These are phyloP conservation scores for Chromobotia macracanthus DNA, from an alignment of 2,797 vertebrate genomes.

Conservation along the genomic window DNA sequence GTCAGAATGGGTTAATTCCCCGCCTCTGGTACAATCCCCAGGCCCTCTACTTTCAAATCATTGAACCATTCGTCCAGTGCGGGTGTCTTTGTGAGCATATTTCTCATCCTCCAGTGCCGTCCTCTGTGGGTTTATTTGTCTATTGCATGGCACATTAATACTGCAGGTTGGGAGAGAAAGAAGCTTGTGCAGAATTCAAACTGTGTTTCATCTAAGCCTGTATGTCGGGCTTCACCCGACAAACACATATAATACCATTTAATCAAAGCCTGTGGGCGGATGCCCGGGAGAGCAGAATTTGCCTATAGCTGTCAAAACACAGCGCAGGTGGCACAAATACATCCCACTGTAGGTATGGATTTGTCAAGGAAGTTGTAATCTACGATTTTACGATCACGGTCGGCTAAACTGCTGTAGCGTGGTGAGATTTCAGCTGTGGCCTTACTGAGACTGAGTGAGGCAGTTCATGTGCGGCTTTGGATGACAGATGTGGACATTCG, in stretches of 20 bases:
- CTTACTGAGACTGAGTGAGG: neutral
- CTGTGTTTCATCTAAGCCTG: constrained; percentile 44
- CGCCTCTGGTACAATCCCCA: neutral
- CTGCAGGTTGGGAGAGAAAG: constrained; percentile 18
- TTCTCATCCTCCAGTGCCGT: constrained; percentile 11
- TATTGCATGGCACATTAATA: constrained; percentile 44
- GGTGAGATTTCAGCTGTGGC: neutral
- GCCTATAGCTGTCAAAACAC: constrained; percentile 29
- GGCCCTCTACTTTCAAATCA: constrained; percentile 1
- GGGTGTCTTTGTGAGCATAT: neutral
- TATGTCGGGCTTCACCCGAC: constrained; percentile 15
- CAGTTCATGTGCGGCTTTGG: neutral
- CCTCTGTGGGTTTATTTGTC: constrained; percentile 33
- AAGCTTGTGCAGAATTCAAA: constrained; percentile 31
- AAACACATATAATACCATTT: constrained; percentile 43
- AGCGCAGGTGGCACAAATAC: constrained; percentile 26
- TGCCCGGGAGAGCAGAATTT: constrained; percentile 26
- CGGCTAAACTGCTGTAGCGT: neutral
- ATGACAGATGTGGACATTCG: constrained; percentile 59
- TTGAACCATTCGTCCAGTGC: constrained; percentile 1
- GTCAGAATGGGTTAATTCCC: constrained; percentile 11
- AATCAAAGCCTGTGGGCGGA: constrained; percentile 45
- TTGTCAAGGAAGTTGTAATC: constrained; percentile 43
- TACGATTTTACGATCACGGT: constrained; percentile 24
- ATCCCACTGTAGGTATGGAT: constrained; percentile 22